Conservation (phyloP, 2,888 invertebrate genomes). For the Ennomos fuscantarius region DNA sequence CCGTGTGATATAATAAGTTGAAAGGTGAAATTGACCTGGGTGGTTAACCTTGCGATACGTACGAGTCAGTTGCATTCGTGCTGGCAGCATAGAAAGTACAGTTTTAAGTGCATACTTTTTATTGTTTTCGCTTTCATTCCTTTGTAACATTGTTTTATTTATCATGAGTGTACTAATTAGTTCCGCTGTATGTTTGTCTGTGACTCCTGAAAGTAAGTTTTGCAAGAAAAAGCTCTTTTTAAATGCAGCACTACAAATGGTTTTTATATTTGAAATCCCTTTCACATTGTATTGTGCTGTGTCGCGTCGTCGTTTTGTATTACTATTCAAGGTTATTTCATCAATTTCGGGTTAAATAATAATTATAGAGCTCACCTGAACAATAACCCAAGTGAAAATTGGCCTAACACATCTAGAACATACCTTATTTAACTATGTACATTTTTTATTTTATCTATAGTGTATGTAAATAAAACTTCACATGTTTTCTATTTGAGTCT, state of each 20-base stretch:
- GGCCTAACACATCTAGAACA: no score
- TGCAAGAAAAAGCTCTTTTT: background rate
- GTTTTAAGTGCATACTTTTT: conserved; percentile 36
- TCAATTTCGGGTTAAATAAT: conserved; percentile 2
- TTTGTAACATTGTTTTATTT: conserved; percentile 29
- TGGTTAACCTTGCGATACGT: conserved; percentile 60
- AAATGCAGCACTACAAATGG: no score
- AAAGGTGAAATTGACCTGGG: conserved; percentile 74
- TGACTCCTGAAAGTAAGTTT: conserved; percentile 63
- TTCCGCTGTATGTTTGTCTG: conserved; percentile 66
- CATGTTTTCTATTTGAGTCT: no score
- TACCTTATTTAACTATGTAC: no score
- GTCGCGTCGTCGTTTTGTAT: conserved; percentile 9
- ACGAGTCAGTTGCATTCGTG: conserved; percentile 41
- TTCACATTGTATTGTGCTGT: conserved; percentile 12
- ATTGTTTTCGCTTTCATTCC: conserved; percentile 15
- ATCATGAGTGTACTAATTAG: conserved; percentile 63
- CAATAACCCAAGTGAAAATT: background rate
- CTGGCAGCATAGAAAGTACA: conserved; percentile 56
- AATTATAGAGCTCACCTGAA: background rate
- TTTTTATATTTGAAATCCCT: background rate
- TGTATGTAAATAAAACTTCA: no score
- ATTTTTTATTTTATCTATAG: no score
- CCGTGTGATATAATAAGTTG: conserved; percentile 71
- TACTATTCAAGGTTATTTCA: conserved; percentile 12